Conservation (phyloP, 2,888 invertebrate species). For the Apodemia duryi region DNA sequence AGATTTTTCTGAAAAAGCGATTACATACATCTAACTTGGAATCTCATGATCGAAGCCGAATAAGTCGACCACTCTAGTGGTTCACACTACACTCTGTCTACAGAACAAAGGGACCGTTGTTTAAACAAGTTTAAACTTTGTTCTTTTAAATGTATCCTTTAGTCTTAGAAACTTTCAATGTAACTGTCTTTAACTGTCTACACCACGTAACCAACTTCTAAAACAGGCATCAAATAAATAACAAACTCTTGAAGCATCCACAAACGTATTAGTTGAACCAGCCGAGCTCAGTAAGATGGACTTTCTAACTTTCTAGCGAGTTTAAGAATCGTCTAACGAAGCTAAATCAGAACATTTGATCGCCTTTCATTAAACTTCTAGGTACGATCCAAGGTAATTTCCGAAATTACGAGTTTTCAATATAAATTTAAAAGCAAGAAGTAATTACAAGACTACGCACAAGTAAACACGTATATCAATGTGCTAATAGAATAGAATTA, state of each 20-base stretch:
- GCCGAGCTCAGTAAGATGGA: not conserved
- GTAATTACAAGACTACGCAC: not conserved
- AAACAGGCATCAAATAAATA: conserved; percentile 3
- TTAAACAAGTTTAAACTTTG: not conserved
- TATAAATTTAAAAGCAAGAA: not conserved
- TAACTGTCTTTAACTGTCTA: conserved; percentile 3
- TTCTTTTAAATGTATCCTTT: not conserved
- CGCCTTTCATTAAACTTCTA: not conserved
- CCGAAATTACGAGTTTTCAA: not conserved
- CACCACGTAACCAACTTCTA: not conserved
- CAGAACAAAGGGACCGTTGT: not conserved
- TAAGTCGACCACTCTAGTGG: no score
- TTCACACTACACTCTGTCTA: no score
- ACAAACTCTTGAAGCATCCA: not conserved
- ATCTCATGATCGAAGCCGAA: no score
- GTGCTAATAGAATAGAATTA: no score
- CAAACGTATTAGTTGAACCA: not conserved
- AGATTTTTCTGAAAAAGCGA: no score
- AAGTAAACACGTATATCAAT: no score
- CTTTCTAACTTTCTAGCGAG: not conserved
- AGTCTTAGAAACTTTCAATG: not conserved
- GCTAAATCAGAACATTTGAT: not conserved
- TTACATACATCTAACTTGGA: no score
- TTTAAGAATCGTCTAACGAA: not conserved
- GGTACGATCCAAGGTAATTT: not conserved